Base-by-base conservation (phyloP, 2,888 invertebrate species). In the Unio delphinus region DNA sequence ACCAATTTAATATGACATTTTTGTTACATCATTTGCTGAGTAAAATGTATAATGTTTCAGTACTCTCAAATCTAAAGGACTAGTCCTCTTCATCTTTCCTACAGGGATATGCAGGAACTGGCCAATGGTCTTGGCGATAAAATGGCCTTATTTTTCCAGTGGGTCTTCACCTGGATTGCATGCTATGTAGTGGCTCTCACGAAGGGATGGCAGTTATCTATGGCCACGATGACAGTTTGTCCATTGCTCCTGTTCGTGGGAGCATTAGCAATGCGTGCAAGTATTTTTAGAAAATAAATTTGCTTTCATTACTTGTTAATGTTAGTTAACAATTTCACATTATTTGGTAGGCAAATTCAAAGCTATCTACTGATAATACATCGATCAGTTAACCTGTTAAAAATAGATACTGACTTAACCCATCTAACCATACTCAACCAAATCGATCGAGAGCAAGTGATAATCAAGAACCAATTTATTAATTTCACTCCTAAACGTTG, bases 71-170 rank as follows among this genome's bases (percentile, higher is more conserved):
- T 15, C 45, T 45, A 4, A 11, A 15, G 11, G 0, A 15, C 45
- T 61, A 26, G 2, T 28, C 61, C 1, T 30, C 4, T 61, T 61
- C 20, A 28, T 68, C 65, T 68, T 61, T n/a, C 45, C 69, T 80
- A 73, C 84, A 92, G 92, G 80, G 92, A 92, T 78, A 84, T 92
- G 74, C 90, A 91, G 73, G 88, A 91, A 70, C 89, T 92, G 54
- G 89, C 90, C 45, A 91, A 91, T 74, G 92, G 92, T 1, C 86
- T 92, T 30, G 91, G 92, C 1, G 91, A 92, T 83, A 92, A 92
- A 75, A 83, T 91, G 66, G 90, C 87, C 26, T 82, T 90, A 78
- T 87, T 91, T 70, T 79, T 91, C 15, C 90, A 91, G 74, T 89
- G 87, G 83, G 61, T 85, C 4, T 80, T 90, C 26, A 89, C 91